Evolutionary conservation across 2,888 invertebrate genomes (phyloP), one percentile per base, ranked within the genome.

Genomic region (Chrysomela aeneicollis): DNA sequence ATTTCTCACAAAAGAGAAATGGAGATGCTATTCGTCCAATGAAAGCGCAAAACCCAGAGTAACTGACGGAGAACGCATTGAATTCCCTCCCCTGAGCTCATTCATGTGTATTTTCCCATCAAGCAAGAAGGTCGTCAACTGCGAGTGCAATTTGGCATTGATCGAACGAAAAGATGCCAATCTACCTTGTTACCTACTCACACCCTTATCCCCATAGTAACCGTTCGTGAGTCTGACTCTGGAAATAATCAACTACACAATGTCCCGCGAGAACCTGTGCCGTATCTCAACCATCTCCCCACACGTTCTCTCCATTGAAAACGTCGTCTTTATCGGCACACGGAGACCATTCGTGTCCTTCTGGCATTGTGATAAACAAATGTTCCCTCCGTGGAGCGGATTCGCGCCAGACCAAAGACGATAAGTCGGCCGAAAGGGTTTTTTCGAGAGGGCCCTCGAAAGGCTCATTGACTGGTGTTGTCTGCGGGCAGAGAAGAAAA

Each of bases 211-310:
- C 46, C 42, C 46, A 22, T 26, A 46, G 42, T 46, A 57, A 18
- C 46, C 54, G 42, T 15, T 42, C 42, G 26, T 17, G 26, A 22
- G 15, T 57, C 10, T 10, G 17, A n/a, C 10, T 17, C 42, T 42
- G 10, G 17, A 57, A 46, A 57, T 46, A 57, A 57, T 57, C 26
- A 46, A 57, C 55, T 35, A 17, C 57, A 57, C 30, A 10, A 35
- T 35, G 35, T 55, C 55, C 22, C 55, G 0, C n/a, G 22, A 50
- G 46, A 57, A 37, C 42, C 30, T 63, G 63, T 68, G 68, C 42
- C 18, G 17, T 65, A 68, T 68, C 68, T 61, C 35, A 8, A 22
- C 54, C 42, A 65, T 64, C 68, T 65, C 51, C 67, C 67, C 52
- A 54, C 54, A 47, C 37, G 50, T 61, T 51, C 37, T 35, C 47